Evolutionary conservation across 2,113 vertebrate species (phyloP).

Genomic region (Nematolebias whitei): DNA sequence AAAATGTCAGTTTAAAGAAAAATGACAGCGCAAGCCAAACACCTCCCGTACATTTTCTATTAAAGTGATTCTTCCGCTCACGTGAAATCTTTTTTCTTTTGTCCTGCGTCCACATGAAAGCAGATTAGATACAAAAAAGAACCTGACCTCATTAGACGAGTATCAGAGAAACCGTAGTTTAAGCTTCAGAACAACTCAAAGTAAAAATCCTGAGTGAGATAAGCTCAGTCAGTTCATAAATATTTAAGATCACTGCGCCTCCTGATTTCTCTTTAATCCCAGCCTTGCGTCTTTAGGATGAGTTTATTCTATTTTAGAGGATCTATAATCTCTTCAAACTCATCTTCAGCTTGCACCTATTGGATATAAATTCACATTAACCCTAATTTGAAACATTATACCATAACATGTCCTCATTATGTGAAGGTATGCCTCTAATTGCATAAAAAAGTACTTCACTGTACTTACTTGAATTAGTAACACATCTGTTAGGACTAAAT

Average conservation of each 20-base stretch:
- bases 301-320: not conserved
- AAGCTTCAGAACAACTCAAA: not conserved
- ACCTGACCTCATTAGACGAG: constrained; percentile 9
- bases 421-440: too few species aligned
- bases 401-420: too few species aligned
- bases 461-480: too few species aligned
- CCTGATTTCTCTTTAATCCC: constrained; percentile 17
- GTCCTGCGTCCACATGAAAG: constrained; percentile 8
- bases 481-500: too few species aligned
- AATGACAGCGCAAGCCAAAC: not conserved
- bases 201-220: constrained; percentile 11
- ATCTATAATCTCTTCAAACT: not conserved
- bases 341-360: not conserved
- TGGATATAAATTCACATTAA: not conserved
- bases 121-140: constrained; percentile 41
- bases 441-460: too few species aligned
- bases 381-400: too few species aligned
- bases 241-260: not conserved
- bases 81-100: constrained; percentile 25
- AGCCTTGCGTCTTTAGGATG: not conserved
- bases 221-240: not conserved
- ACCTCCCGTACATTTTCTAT: not conserved
- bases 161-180: not conserved
- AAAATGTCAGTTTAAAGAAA: constrained; percentile 6
- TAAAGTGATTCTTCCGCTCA: constrained; percentile 32